Conservation (phyloP, 2,113 vertebrate genomes). For the Corythornis madagascariensis region DNA sequence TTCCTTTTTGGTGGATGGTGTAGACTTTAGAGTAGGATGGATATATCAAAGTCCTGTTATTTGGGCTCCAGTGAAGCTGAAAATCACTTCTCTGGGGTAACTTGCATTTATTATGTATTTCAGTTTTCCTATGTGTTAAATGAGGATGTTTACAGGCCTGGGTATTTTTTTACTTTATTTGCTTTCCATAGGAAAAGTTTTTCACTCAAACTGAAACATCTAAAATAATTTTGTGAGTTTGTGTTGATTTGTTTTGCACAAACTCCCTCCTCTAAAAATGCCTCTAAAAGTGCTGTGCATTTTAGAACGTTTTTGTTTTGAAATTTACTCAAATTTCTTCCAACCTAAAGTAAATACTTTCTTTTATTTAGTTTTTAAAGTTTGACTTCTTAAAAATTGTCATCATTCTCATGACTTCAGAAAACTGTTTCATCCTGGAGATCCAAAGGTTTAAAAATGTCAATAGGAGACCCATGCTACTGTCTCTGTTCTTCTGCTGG, state of each 20-base stretch:
- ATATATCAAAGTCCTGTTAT: neutral
- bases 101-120: neutral
- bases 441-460: neutral
- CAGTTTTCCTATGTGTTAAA: neutral
- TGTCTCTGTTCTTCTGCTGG: neutral
- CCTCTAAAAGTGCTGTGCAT: rapidly evolving
- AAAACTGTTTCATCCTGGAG: neutral
- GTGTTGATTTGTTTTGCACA: neutral
- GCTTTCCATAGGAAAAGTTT: neutral
- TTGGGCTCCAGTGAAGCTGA: neutral
- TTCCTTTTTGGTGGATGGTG: neutral
- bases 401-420: neutral
- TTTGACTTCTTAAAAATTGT: neutral
- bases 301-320: neutral
- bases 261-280: neutral
- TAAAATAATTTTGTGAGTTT: neutral
- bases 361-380: neutral
- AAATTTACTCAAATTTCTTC: neutral
- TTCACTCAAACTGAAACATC: neutral
- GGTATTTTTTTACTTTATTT: neutral
- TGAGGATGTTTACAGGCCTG: neutral
- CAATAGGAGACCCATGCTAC: rapidly evolving
- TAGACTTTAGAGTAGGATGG: neutral
- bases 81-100: neutral
- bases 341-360: neutral